Percentiles rank a stretch among this genome's conserved stretches.
Conservation (phyloP, 35 echinoderm and acorn worm genomes). For the Nesometra sesokonis region DNA sequence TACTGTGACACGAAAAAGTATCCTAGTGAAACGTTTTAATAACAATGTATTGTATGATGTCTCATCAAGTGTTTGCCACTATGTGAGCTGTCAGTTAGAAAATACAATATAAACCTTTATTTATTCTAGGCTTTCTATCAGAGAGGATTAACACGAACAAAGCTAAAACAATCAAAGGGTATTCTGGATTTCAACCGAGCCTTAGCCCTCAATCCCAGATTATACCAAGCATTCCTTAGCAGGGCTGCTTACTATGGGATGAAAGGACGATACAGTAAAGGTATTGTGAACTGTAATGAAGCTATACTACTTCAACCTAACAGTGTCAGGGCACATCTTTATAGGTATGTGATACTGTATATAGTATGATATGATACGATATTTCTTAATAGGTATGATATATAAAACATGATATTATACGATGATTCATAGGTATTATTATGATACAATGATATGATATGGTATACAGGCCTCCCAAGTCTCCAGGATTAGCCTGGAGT, state of each 20-base stretch:
- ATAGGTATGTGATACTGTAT: constrained; percentile 76
- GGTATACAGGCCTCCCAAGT: too few species aligned
- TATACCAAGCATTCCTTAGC: constrained; percentile 91
- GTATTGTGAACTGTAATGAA: constrained; percentile 91
- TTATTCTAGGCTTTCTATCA: constrained; percentile 83
- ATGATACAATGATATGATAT: too few species aligned
- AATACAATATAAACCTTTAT: constrained; percentile 6
- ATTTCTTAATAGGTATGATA: too few species aligned
- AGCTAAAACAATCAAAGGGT: constrained; percentile 76
- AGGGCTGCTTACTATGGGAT: constrained; percentile 96
- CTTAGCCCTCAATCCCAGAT: constrained; percentile 71
- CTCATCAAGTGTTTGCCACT: too few species aligned
- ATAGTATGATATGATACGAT: too few species aligned
- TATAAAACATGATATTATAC: too few species aligned
- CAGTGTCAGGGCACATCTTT: constrained; percentile 87
- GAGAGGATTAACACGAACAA: constrained; percentile 78
- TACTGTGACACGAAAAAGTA: too few species aligned
- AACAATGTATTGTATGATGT: too few species aligned
- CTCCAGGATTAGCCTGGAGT: too few species aligned
- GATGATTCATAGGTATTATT: too few species aligned
- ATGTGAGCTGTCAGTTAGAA: too few species aligned
- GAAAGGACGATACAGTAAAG: constrained; percentile 89
- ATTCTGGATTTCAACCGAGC: constrained; percentile 97
- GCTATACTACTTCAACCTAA: constrained; percentile 78
- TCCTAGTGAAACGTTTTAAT: too few species aligned